Base-by-base conservation (phyloP, 2,888 invertebrate species). In the Eupithecia insigniata region DNA sequence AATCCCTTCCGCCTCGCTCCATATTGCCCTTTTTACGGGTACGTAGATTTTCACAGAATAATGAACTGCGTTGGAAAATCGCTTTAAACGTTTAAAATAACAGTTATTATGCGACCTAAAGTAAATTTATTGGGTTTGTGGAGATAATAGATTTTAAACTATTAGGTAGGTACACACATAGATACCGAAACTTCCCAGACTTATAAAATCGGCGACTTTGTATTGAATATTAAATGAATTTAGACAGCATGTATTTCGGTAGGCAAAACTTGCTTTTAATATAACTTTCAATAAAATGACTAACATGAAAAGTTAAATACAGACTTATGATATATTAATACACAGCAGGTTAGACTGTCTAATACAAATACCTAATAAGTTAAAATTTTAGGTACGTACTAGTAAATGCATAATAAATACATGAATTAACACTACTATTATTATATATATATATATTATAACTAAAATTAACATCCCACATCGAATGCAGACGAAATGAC, bases 11-110 rank as follows among this genome's bases (percentile, higher is more conserved):
- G 77, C 75, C 76, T 75, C 74, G 74, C 73, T 66, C 61, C 71
- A 74, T 68, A 67, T 70, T 75, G 75, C 78, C 80, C 77, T 81
- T 84, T 51, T 81, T 81, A 80, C 77, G 39, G 65, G 28, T 62
- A 34, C 34, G 61, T 62, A 62, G 32, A 30, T 34, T 62, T 62
- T 32, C 61, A 62, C 61, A 62, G 61, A 8, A 62, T 34, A 66
- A 62, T 43, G 43, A 68, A 66, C 61, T 32, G 46, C 22, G 28
- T 43, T 60, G 46, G 26, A 64, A 72, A 62, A 66, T 67, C 43
- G 16, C 72, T 69, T 34, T 14, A 6, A 61, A 61, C 61, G 8
- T 66, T 39, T 7, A 34, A 32, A 61, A 55, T 62, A 6, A 69
- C 60, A 10, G 28, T 30, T 30, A 34, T 22, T 34, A 18, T 30